Base-by-base conservation (phyloP, 2,113 vertebrate genomes). In the Gulo gulo region DNA sequence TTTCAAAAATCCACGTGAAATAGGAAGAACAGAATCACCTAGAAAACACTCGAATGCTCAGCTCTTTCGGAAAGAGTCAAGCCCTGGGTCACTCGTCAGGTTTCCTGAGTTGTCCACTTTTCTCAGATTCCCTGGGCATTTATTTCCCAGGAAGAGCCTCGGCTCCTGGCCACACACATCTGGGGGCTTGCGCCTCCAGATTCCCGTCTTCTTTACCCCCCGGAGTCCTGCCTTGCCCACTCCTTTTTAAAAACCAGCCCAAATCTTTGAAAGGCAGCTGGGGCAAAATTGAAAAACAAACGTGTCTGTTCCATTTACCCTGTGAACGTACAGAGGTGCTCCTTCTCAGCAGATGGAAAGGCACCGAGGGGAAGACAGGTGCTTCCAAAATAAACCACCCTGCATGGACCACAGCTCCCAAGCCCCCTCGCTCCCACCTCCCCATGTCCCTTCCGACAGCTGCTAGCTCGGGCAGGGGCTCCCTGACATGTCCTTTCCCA, bases 371-470 rank as follows among this genome's bases (percentile, higher is more conserved):
- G 31, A 7, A 39, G 29, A 16, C 4, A n/a, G 50, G 14, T 16
- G 7, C 4, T 2, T 4, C 57, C 7, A 1, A 15, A 45, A 29
- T 10, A 50, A 67, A 42, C 1, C 31, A 7, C 2, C n/a, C 42
- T 39, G 34, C 3, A 0, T n/a, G 1, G 8, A 31, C 61, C 13
- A 13, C 12, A 18, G 57, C 31, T 39, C 12, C 42, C 26, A 0
- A 29, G 7, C 15, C 14, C n/a, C 20, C 59, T 21, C 1, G 1
- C 50, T 7, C 24, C 36, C 55, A 15, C 80, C 47, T 45, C 18
- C 21, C 47, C 0, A 0, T 2, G 21, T n/a, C 69, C 3, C 1
- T n/a, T 4, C 87, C 26, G 2, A 2, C 29, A 65, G 20, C 4
- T 18, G 39, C 52, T 0, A 12, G 12, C 71, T 76, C 20, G 23